A percentile compares a stretch with the other conserved stretches of the same genome.
phyloP scores from a whole-genome alignment of 2,888 invertebrate species.

The Latrodectus hesperus region DNA sequence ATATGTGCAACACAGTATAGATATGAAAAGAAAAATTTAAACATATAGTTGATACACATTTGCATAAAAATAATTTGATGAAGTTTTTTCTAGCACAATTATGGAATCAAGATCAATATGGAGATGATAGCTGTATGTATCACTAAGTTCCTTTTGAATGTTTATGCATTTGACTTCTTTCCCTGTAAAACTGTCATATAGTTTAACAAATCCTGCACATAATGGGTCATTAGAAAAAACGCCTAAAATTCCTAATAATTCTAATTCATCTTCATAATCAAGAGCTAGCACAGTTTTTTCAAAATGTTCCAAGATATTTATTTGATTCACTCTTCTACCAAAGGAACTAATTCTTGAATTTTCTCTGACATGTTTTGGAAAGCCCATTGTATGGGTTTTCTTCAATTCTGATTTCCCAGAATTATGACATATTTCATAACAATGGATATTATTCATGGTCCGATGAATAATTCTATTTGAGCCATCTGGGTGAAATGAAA shows the following conservation, averaged over 20 bases:
- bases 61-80: background rate
- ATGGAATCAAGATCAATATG: constrained; percentile 30
- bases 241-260: constrained; percentile 39
- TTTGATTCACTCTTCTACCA: constrained; percentile 30
- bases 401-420: background rate
- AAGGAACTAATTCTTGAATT: background rate
- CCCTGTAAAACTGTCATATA: constrained; percentile 37
- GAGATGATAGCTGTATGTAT: constrained; percentile 20
- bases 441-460: background rate
- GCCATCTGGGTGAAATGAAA: constrained; percentile 40
- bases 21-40: background rate
- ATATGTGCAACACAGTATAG: background rate
- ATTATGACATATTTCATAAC: constrained; percentile 10
- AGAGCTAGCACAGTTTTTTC: constrained; percentile 25
- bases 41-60: constrained; percentile 20
- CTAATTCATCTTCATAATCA: constrained; percentile 47
- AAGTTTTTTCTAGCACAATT: constrained; percentile 33
- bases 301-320: background rate
- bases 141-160: constrained; percentile 2
- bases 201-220: constrained; percentile 8
- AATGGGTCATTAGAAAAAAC: background rate
- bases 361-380: background rate
- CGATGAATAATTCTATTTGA: constrained; percentile 38
- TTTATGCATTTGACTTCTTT: constrained; percentile 25
- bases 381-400: constrained; percentile 19